phyloP scores from a whole-genome alignment of 1,140 invertebrate genomes.

The Drosophila kepulauana region DNA sequence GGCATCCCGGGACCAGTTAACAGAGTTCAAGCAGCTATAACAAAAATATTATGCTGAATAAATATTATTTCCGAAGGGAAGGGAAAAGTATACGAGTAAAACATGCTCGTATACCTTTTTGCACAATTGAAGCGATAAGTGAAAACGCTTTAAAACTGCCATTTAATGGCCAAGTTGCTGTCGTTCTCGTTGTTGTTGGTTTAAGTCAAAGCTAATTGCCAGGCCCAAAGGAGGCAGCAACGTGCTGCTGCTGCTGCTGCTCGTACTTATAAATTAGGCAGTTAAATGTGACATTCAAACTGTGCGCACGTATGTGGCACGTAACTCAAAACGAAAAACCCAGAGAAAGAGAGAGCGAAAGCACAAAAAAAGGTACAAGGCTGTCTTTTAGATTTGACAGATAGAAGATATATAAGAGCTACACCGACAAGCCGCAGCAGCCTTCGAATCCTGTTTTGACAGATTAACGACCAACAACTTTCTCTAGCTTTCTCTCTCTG shows the following conservation, averaged over 20 bases:
- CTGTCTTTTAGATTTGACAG: slow-evolving; percentile 28
- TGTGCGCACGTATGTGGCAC: slow-evolving; percentile 23
- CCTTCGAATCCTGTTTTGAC: slow-evolving; percentile 40
- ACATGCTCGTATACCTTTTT: background rate
- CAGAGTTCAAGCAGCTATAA: slow-evolving; percentile 12
- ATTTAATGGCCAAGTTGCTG: slow-evolving; percentile 6
- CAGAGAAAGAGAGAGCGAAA: background rate
- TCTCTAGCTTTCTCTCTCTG: background rate
- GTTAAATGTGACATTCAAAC: slow-evolving; percentile 38
- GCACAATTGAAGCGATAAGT: slow-evolving; percentile 36
- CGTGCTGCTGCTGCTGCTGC: background rate
- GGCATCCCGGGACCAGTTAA: slow-evolving; percentile 17
- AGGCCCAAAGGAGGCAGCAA: slow-evolving; percentile 10
- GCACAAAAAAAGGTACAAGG: background rate
- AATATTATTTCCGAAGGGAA: slow-evolving; percentile 18
- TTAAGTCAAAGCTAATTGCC: slow-evolving; percentile 33
- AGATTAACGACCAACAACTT: slow-evolving; percentile 56
- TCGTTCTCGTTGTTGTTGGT: background rate
- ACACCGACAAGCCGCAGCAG: slow-evolving; percentile 12
- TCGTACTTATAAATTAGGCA: slow-evolving; percentile 39
- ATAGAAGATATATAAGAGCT: slow-evolving; percentile 23
- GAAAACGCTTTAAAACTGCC: slow-evolving; percentile 35
- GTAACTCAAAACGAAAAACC: background rate
- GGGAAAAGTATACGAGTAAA: background rate
- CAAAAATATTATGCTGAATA: slow-evolving; percentile 26